Percentiles rank a stretch among this genome's conserved stretches.
Evolutionary conservation across 2,888 invertebrate genomes (phyloP).

Genomic region (Sylvicola cinctus): DNA sequence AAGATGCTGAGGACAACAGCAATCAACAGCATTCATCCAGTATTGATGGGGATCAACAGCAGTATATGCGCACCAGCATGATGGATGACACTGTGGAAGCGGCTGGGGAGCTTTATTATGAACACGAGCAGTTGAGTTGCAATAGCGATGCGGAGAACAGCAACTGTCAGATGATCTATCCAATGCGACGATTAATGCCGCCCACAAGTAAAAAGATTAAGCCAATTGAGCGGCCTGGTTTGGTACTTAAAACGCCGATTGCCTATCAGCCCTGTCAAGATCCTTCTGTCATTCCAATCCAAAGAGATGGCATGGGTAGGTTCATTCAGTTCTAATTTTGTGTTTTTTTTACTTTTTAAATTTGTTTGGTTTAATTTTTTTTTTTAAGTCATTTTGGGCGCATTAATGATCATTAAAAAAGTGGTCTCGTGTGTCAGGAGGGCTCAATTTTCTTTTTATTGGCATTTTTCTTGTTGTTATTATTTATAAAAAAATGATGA

Average conservation of each 20-base stretch:
- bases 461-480: too few relatives aligned
- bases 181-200: too few relatives aligned
- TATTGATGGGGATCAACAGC: not conserved
- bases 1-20: too few relatives aligned
- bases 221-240: conserved; percentile 50
- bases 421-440: too few relatives aligned
- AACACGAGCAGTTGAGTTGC: not conserved
- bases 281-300: conserved; percentile 68
- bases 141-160: too few relatives aligned
- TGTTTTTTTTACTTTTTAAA: conserved; percentile 7
- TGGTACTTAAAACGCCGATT: conserved; percentile 55
- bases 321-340: conserved; percentile 10
- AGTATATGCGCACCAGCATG: not conserved
- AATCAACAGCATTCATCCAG: too few relatives aligned
- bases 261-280: conserved; percentile 62
- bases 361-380: conserved; percentile 5
- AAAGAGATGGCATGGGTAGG: conserved; percentile 77
- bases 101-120: not conserved
- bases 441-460: too few relatives aligned
- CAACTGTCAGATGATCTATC: too few relatives aligned
- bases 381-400: conserved; percentile 7
- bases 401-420: too few relatives aligned
- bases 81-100: not conserved
- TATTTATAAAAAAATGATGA: too few relatives aligned
- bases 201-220: conserved; percentile 35